These are phyloP conservation scores for Rhorus exstirpatorius DNA, from an alignment of 2,888 invertebrate genomes.

Conservation along the genomic window DNA sequence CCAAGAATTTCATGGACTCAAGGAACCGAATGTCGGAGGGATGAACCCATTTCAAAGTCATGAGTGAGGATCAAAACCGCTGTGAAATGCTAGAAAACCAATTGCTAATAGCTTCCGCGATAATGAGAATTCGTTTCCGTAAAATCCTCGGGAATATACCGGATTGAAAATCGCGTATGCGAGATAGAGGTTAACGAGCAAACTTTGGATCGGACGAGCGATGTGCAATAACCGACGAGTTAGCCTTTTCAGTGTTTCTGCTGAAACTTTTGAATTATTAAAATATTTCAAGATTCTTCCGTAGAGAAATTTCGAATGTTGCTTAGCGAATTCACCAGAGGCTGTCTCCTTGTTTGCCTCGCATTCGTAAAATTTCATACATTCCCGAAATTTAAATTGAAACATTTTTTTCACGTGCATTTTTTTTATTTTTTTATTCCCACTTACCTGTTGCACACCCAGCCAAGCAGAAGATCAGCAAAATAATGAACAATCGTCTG, in stretches of 20 bases:
- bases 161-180: slow-evolving; percentile 38
- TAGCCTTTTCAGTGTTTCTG: background rate
- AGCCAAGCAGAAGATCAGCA: slow-evolving; percentile 88
- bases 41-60: slow-evolving; percentile 7
- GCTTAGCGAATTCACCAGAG: no score
- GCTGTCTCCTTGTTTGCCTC: no score
- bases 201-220: slow-evolving; percentile 23
- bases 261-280: background rate
- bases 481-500: slow-evolving; percentile 79
- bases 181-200: slow-evolving; percentile 24
- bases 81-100: slow-evolving; percentile 26
- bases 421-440: background rate
- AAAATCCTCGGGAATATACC: slow-evolving; percentile 24
- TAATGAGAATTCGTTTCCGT: slow-evolving; percentile 60
- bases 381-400: no score
- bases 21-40: slow-evolving; percentile 26
- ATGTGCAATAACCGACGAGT: background rate
- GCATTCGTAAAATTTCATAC: no score
- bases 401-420: no score
- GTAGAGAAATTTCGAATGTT: no score
- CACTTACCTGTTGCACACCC: slow-evolving; percentile 88
- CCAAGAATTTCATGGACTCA: background rate
- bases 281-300: background rate
- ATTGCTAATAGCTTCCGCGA: slow-evolving; percentile 63
- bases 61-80: slow-evolving; percentile 10